Percentiles rank a stretch among this genome's conserved stretches.
Evolutionary conservation across 2,113 vertebrate genomes (phyloP).

Genomic region (Pardalotus punctatus): DNA sequence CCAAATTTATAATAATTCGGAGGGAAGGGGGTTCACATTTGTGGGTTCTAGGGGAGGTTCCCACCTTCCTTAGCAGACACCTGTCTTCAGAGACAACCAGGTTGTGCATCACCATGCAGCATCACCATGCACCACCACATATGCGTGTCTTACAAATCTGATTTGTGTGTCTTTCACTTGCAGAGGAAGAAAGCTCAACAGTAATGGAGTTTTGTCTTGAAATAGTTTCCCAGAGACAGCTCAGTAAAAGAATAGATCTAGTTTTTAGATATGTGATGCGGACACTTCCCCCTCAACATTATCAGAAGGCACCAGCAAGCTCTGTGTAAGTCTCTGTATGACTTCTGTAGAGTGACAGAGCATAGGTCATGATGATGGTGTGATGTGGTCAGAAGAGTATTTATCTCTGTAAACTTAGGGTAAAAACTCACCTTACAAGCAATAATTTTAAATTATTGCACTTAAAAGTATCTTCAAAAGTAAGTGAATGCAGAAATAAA

Average conservation of each 20-base stretch:
- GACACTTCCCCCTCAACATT: neutral
- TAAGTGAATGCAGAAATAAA: neutral
- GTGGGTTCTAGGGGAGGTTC: too few relatives aligned
- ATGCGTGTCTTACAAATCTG: neutral
- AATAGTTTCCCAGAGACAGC: neutral
- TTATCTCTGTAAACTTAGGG: neutral
- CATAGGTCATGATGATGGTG: neutral
- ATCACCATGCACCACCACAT: neutral
- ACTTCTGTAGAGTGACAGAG: neutral
- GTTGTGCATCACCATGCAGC: too few relatives aligned
- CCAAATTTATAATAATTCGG: too few relatives aligned
- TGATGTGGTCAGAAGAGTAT: neutral
- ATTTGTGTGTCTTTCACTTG: neutral
- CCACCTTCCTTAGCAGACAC: too few relatives aligned
- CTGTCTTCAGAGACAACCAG: too few relatives aligned
- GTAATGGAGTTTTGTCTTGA: neutral
- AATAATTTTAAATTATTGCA: neutral
- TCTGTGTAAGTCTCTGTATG: neutral
- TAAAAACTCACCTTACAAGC: neutral
- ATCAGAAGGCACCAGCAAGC: neutral
- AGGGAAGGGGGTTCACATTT: too few relatives aligned
- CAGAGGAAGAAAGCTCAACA: neutral
- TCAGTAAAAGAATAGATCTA: neutral
- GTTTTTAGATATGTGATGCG: neutral
- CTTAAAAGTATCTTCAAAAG: neutral